Base-by-base conservation (phyloP, 2,113 vertebrate species). In the Xenopus borealis region DNA sequence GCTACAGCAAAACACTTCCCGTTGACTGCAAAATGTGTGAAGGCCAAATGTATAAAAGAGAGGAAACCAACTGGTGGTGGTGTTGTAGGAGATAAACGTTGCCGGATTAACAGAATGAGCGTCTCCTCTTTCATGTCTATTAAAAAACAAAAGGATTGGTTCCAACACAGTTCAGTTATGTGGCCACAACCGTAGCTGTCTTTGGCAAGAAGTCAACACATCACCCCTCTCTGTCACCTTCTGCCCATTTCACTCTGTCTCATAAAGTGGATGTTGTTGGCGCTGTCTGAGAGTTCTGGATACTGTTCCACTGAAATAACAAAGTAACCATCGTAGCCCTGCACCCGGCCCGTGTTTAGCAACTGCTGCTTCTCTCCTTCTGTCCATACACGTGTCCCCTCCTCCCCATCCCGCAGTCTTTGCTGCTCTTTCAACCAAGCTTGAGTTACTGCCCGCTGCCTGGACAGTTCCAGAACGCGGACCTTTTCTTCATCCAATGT, bases 201-300 rank as follows among this genome's bases (percentile, higher is more conserved):
- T 98, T 99, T 98, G 97, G 96, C 96, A 97, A 98, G 92, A 93
- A 92, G 92, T 94, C 90, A 92, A 79, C 82, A 80, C 87, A 82
- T 68, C 50, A 83, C 88, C 82, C 91, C 84, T 87, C 83, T 83
- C 92, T 97, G 97, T 99, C 97, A 99, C 97, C 97, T 99, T 85
- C 95, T 94, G 90, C 97, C 97, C 96, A 98, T 98, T 84, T 99
- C 97, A 17, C 94, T 98, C 93, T 98, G 97, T 93, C 95, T 93
- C 96, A 99, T 94, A 88, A 99, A 98, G 82, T 98, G 95, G 88
- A 99, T 92, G 85, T 98, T 99, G 92, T 92, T 96, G 79, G 93
- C 91, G 83, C 94, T 98, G 92, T 99, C 98, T 18, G 97, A 94
- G 82, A 99, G 93, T 94, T 99, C 95, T 0, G 98, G 97, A 82